These are phyloP conservation scores for Drosophila sproati DNA, from an alignment of 1,140 invertebrate species.

Conservation along the genomic window DNA sequence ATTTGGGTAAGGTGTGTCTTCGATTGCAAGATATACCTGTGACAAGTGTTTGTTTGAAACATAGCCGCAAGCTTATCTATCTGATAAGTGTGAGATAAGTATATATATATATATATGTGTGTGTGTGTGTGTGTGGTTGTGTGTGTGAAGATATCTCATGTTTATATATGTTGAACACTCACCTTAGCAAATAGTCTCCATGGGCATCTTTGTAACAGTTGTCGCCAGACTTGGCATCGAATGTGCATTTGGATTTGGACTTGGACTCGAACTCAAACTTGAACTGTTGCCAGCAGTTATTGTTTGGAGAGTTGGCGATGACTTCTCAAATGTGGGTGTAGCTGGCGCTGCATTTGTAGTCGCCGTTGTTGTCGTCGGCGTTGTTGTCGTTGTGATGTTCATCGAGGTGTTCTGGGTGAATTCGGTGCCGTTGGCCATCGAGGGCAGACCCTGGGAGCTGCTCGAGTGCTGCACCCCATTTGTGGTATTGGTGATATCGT, in stretches of 20 bases:
- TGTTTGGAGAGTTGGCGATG: neutral
- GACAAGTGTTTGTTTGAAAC: too few relatives aligned
- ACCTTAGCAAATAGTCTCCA: constrained; percentile 86
- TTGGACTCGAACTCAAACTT: too few relatives aligned
- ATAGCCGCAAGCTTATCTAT: too few relatives aligned
- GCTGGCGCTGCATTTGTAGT: neutral
- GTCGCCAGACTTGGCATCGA: neutral
- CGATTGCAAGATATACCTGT: too few relatives aligned
- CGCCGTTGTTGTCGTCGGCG: neutral
- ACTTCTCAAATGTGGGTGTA: neutral
- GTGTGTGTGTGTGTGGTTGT: neutral
- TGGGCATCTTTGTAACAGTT: constrained; percentile 76
- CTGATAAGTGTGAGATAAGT: too few relatives aligned
- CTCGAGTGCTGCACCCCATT: constrained; percentile 87
- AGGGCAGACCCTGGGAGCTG: constrained; percentile 91
- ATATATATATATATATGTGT: neutral
- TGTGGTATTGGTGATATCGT: constrained; percentile 86
- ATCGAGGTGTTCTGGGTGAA: constrained; percentile 90
- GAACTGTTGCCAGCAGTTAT: too few relatives aligned
- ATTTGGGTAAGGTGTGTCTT: too few relatives aligned
- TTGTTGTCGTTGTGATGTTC: constrained; percentile 85
- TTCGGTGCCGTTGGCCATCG: constrained; percentile 87
- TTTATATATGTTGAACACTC: constrained; percentile 17
- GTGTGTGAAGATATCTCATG: too few relatives aligned
- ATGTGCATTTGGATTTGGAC: too few relatives aligned